Percentiles rank a stretch among this genome's conserved stretches.
These are phyloP conservation scores for Mechanitis mazaeus DNA, from an alignment of 2,888 invertebrate genomes.

Conservation along the genomic window DNA sequence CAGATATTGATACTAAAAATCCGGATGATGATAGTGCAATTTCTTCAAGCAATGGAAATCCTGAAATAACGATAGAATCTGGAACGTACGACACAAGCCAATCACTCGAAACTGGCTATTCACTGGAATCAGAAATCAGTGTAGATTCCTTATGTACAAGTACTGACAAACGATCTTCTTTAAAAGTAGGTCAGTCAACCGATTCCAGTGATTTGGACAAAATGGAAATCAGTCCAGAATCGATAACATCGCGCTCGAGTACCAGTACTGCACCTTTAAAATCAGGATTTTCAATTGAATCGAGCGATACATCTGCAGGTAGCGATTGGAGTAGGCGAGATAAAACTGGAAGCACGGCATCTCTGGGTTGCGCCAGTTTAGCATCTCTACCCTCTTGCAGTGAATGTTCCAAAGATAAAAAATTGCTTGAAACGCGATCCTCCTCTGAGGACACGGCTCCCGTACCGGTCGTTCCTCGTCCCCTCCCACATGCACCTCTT, in stretches of 20 bases:
- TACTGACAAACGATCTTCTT: conserved; percentile 75
- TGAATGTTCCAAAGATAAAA: conserved; percentile 77
- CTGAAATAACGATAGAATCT: conserved; percentile 71
- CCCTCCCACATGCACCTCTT: conserved; percentile 63
- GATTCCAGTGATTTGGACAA: conserved; percentile 81
- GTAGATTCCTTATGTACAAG: conserved; percentile 75
- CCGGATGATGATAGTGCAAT: conserved; percentile 71
- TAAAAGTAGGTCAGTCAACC: conserved; percentile 80
- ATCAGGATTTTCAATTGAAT: conserved; percentile 78
- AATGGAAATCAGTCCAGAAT: conserved; percentile 74
- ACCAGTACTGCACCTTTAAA: conserved; percentile 72
- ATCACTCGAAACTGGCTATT: conserved; percentile 72
- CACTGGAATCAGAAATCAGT: conserved; percentile 75
- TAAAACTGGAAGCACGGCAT: conserved; percentile 78
- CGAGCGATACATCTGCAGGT: conserved; percentile 79
- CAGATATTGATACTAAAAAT: conserved; percentile 62
- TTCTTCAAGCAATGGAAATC: conserved; percentile 69
- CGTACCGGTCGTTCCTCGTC: conserved; percentile 56
- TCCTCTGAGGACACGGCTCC: conserved; percentile 78
- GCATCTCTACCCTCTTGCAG: conserved; percentile 80
- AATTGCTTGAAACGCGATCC: conserved; percentile 75
- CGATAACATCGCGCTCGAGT: conserved; percentile 69
- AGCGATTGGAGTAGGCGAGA: conserved; percentile 78
- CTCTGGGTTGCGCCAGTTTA: conserved; percentile 78
- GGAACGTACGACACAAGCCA: conserved; percentile 70